phyloP scores from a whole-genome alignment of 2,797 vertebrate species.

The Eidolon dupreanum region DNA sequence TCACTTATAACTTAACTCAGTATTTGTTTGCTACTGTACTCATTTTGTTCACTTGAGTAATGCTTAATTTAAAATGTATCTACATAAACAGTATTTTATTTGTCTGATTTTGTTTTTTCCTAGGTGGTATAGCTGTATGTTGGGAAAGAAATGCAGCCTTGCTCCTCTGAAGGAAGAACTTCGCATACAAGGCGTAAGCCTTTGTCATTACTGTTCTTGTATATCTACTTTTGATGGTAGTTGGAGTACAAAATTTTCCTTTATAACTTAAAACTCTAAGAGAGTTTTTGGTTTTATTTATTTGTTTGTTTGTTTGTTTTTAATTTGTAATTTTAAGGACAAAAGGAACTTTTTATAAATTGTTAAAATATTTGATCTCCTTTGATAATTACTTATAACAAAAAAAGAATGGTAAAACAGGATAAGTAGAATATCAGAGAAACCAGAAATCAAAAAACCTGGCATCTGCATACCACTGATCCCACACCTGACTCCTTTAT shows the following conservation, averaged over 20 bases:
- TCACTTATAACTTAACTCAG: background rate
- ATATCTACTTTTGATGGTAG: background rate
- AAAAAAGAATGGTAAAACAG: background rate
- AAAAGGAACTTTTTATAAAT: background rate
- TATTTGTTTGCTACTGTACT: slow-evolving; percentile 21
- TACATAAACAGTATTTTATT: background rate
- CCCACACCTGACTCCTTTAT: background rate
- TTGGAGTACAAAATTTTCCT: background rate
- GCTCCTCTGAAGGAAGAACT: slow-evolving; percentile 97
- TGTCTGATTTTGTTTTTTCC: background rate
- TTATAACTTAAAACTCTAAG: background rate
- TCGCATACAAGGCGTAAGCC: slow-evolving; percentile 95
- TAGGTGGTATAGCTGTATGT: slow-evolving; percentile 99
- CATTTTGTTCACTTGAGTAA: slow-evolving; percentile 4
- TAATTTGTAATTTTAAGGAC: background rate
- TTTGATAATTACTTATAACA: background rate
- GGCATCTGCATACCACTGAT: background rate
- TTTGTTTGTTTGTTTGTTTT: background rate
- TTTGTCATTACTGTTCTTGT: background rate
- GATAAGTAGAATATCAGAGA: background rate
- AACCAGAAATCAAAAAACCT: background rate
- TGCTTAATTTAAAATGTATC: background rate
- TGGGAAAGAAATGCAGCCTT: slow-evolving; percentile 99
- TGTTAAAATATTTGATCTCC: background rate
- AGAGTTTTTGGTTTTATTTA: background rate